phyloP scores from a whole-genome alignment of 2,797 vertebrate species.

The Chelonia mydas region DNA sequence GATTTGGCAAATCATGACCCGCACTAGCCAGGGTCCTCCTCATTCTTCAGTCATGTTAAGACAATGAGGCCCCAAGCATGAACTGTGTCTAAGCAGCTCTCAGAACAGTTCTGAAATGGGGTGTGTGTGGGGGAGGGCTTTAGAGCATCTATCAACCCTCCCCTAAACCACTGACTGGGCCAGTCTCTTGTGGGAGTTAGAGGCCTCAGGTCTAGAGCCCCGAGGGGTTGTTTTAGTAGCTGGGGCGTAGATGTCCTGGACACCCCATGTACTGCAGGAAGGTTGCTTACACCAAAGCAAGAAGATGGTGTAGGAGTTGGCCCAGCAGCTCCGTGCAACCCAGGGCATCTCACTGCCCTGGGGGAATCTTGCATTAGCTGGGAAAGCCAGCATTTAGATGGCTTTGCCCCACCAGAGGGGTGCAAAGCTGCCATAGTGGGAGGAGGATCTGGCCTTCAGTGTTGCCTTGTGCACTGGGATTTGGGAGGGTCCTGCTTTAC shows the following conservation, averaged over 20 bases:
- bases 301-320: background rate
- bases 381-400: background rate
- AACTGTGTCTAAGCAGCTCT: too few relatives aligned
- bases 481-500: background rate
- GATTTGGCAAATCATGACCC: accelerated
- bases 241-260: background rate
- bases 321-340: background rate
- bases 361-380: background rate
- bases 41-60: background rate
- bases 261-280: accelerated
- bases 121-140: background rate
- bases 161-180: background rate
- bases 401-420: background rate
- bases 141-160: background rate
- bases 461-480: background rate
- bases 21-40: accelerated
- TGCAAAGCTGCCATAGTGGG: background rate
- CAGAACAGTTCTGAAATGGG: background rate
- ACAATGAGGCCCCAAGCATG: background rate
- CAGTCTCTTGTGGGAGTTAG: background rate
- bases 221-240: background rate
- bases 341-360: background rate
- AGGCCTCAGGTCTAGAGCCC: background rate
- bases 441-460: background rate
- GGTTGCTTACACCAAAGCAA: accelerated